phyloP scores from a whole-genome alignment of 2,888 invertebrate species.

The Sepioteuthis lessoniana region DNA sequence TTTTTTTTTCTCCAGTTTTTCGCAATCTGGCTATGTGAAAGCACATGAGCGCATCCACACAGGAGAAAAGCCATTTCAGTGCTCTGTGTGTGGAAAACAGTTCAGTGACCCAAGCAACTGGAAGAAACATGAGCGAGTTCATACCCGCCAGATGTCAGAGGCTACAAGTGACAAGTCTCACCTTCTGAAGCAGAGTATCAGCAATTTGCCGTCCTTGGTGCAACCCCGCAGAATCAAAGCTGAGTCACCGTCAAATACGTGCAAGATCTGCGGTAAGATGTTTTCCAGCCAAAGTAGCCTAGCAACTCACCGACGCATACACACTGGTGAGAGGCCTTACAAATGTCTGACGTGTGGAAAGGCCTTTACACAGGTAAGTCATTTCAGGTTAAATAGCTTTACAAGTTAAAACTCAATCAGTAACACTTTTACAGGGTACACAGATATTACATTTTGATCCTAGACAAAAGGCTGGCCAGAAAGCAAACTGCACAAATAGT shows the following conservation, averaged over 20 bases:
- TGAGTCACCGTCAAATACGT: slow-evolving; percentile 54
- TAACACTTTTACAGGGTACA: no score
- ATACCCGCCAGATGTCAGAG: slow-evolving; percentile 57
- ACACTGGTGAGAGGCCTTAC: slow-evolving; percentile 69
- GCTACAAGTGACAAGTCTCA: slow-evolving; percentile 47
- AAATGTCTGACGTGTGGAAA: slow-evolving; percentile 65
- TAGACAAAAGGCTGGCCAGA: no score
- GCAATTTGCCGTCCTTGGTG: slow-evolving; percentile 53
- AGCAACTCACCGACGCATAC: slow-evolving; percentile 68
- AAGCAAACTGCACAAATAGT: no score
- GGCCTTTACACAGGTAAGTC: slow-evolving; percentile 65
- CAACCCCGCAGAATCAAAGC: slow-evolving; percentile 53
- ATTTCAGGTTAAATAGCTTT: not conserved
- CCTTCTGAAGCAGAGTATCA: slow-evolving; percentile 53
- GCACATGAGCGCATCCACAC: slow-evolving; percentile 70
- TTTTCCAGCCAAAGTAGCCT: slow-evolving; percentile 69
- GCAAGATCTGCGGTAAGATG: slow-evolving; percentile 67
- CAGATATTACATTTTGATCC: no score
- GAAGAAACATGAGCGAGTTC: slow-evolving; percentile 71
- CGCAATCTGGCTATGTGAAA: slow-evolving; percentile 70
- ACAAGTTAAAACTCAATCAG: no score
- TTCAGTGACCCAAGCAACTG: slow-evolving; percentile 71
- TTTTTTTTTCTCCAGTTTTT: slow-evolving; percentile 62
- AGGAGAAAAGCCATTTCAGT: slow-evolving; percentile 70
- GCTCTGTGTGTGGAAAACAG: slow-evolving; percentile 69